Evolutionary conservation across 1,140 invertebrate genomes (phyloP), one percentile per base, ranked within the genome.

Genomic region (Drosophila kurseongensis): DNA sequence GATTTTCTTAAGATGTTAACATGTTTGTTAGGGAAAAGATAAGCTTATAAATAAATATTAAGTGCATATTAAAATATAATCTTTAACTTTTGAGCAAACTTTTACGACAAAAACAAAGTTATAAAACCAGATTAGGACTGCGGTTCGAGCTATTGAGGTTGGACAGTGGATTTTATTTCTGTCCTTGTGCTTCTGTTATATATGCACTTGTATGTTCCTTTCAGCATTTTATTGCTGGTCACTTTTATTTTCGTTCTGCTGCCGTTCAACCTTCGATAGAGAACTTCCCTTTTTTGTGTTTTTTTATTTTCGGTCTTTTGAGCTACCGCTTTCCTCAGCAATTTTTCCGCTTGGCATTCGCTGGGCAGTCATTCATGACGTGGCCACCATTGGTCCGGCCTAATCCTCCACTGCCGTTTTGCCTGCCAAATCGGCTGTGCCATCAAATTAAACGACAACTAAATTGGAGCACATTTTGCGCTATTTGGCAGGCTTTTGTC

Each of bases 371-470:
- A 71, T 72, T 78, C 75, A 71, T 78, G 74, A 69, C 57, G 75
- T 60, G 65, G 65, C 60, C 60, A 66, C 32, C 45, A 52, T 13
- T 71, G 41, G 51, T 48, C 36, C 52, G 32, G 54, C 67, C 41
- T 75, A 75, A 75, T 75, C 72, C 71, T 55, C 38, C 14, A 45
- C 41, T 75, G 73, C 73, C 73, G 67, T 66, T 81, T 81, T 75
- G 66, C 66, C 73, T 81, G 78, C 80, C 68, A 82, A 78, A 75
- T 79, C 80, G 75, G 73, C 60, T 60, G 74, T 74, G 72, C 80
- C 71, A 83, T 83, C 71, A 83, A 83, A 83, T 84, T 79, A 83
- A 84, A 83, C 65, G 80, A 78, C 80, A 84, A 84, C 80, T 79
- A 83, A 83, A 83, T 83, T 83, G 80, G 80, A 61, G 80, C 61